These are phyloP conservation scores for Stichopus horrens DNA, from an alignment of 53 echinoderm and acorn worm genomes.

Conservation along the genomic window DNA sequence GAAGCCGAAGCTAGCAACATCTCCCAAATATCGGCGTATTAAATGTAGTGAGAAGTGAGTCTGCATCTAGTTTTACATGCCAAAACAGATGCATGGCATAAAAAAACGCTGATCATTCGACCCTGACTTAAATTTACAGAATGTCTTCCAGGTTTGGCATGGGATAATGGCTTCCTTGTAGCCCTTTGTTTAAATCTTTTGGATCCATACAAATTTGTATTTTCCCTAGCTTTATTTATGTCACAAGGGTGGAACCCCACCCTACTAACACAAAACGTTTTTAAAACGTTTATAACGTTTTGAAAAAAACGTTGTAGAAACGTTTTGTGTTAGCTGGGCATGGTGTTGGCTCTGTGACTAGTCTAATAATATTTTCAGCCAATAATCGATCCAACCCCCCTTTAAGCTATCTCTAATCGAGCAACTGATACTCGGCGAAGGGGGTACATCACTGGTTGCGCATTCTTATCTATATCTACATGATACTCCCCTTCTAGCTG, in stretches of 20 bases:
- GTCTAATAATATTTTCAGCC: slow-evolving; percentile 20
- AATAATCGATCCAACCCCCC: slow-evolving; percentile 50
- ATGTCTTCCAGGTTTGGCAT: slow-evolving; percentile 62
- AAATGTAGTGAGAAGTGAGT: slow-evolving; percentile 51
- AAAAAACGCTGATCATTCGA: slow-evolving; percentile 40
- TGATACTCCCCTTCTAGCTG: background rate
- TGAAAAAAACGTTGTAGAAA: no score
- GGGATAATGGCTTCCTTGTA: slow-evolving; percentile 58
- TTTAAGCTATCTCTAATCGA: slow-evolving; percentile 55
- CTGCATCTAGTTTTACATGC: slow-evolving; percentile 52
- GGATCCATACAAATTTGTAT: slow-evolving; percentile 65
- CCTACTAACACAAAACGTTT: no score
- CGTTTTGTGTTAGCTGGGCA: no score
- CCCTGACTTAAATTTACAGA: slow-evolving; percentile 41
- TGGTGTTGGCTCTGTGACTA: slow-evolving; percentile 46
- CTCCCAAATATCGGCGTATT: slow-evolving; percentile 56
- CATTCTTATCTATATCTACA: background rate
- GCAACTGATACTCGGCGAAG: slow-evolving; percentile 56
- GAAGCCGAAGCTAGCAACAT: slow-evolving; percentile 44
- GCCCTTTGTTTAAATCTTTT: slow-evolving; percentile 59
- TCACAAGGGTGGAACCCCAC: slow-evolving; percentile 65
- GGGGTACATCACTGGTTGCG: slow-evolving; percentile 27
- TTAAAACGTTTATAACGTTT: no score
- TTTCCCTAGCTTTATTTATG: slow-evolving; percentile 47
- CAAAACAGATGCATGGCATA: slow-evolving; percentile 59